These are phyloP conservation scores for Pogonomyrmex barbatus DNA, from an alignment of 1,140 invertebrate species.

Conservation along the genomic window DNA sequence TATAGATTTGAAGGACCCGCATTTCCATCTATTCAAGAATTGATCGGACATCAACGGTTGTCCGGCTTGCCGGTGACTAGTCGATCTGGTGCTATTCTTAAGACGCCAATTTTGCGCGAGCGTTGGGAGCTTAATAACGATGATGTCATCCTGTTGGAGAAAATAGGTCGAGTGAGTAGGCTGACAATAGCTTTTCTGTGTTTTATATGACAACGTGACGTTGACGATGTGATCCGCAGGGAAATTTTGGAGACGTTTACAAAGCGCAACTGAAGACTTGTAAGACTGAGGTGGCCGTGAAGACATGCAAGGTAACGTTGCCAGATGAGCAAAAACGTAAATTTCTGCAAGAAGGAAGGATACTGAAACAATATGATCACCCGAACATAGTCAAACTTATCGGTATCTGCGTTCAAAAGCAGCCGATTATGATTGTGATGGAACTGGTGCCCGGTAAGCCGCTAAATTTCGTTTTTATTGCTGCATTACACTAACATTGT, in stretches of 20 bases:
- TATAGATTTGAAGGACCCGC: conserved; percentile 97
- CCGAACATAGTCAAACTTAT: conserved; percentile 98
- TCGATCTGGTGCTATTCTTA: conserved; percentile 95
- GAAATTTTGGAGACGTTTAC: conserved; percentile 99
- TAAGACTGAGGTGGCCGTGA: conserved; percentile 96
- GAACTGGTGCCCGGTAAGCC: conserved; percentile 95
- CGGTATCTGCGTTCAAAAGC: conserved; percentile 98
- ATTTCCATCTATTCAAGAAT: conserved; percentile 96
- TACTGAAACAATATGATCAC: conserved; percentile 98
- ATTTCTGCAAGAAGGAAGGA: conserved; percentile 97
- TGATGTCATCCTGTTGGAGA: conserved; percentile 96
- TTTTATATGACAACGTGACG: conserved; percentile 92
- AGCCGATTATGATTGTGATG: conserved; percentile 99
- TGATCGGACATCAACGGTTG: conserved; percentile 95
- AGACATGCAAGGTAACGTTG: conserved; percentile 96
- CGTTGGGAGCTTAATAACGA: conserved; percentile 98
- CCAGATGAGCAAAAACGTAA: conserved; percentile 98
- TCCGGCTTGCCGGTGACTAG: conserved; percentile 95
- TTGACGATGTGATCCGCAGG: conserved; percentile 87
- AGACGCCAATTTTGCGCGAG: conserved; percentile 95
- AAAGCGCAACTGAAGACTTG: conserved; percentile 94
- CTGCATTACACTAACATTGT: neutral
- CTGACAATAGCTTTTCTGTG: conserved; percentile 96
- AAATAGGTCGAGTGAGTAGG: conserved; percentile 95
- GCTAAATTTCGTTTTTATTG: neutral